Conservation (phyloP, 1,140 invertebrate species). For the Drosophila novamexicana region DNA sequence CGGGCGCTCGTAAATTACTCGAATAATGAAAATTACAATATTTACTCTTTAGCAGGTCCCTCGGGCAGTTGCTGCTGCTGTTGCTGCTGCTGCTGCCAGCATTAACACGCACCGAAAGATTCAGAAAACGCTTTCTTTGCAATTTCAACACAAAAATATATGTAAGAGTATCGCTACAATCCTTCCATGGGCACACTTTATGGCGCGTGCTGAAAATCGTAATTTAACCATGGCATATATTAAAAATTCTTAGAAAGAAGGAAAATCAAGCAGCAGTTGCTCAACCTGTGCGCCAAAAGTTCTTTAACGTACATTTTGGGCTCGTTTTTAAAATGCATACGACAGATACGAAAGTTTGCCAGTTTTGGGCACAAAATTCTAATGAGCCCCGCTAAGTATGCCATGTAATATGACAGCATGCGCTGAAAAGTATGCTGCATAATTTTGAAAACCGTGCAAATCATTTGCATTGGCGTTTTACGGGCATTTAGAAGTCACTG, state of each 20-base stretch:
- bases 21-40: conserved; percentile 81
- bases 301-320: background rate
- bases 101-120: background rate
- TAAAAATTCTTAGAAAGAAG: conserved; percentile 4
- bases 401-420: background rate
- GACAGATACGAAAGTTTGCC: background rate
- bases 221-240: conserved; percentile 22
- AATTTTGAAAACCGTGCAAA: conserved; percentile 8
- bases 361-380: background rate
- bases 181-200: background rate
- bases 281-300: background rate
- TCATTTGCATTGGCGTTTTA: background rate
- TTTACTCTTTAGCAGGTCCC: conserved; percentile 65
- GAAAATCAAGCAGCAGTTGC: background rate
- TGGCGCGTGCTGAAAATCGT: conserved; percentile 11
- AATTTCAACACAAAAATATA: conserved; percentile 7
- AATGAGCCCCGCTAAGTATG: conserved; percentile 5
- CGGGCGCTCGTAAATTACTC: conserved; percentile 73
- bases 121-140: conserved; percentile 19
- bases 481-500: background rate
- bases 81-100: background rate
- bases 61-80: background rate
- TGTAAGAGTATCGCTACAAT: background rate
- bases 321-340: conserved; percentile 1
- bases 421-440: conserved; percentile 26